A percentile compares a stretch with the other conserved stretches of the same genome.
Conservation (phyloP, 2,797 vertebrate genomes). For the Acrocephalus scirpaceus region DNA sequence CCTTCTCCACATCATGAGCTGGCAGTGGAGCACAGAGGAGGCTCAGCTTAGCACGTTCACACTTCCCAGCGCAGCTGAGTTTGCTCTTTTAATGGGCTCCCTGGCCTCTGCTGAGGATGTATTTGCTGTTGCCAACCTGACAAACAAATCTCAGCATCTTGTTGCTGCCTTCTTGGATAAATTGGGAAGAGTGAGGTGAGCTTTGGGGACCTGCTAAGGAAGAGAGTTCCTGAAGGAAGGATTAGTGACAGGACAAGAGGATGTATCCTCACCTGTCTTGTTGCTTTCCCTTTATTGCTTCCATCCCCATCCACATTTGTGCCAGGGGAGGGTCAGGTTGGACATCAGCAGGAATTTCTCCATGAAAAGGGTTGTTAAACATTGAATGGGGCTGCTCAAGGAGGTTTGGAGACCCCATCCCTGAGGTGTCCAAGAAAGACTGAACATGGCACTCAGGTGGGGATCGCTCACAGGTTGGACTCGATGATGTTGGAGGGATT, state of each 20-base stretch:
- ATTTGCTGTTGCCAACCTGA: conserved; percentile 45
- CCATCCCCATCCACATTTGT: too few relatives aligned
- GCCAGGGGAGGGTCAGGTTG: background rate
- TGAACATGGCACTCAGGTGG: background rate
- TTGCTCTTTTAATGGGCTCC: background rate
- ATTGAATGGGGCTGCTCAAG: background rate
- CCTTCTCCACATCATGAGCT: background rate
- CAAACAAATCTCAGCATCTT: conserved; percentile 1
- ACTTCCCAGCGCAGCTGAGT: background rate
- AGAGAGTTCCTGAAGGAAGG: background rate
- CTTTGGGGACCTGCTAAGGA: background rate
- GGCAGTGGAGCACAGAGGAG: background rate
- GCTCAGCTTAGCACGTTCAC: background rate
- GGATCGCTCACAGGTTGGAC: fast-evolving
- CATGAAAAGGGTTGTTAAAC: background rate
- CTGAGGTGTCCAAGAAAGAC: background rate
- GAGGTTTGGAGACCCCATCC: background rate
- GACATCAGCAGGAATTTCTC: background rate
- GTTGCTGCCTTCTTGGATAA: conserved; percentile 36
- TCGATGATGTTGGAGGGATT: background rate
- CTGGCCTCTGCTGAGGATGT: background rate
- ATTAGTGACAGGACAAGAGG: background rate
- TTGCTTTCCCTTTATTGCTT: too few relatives aligned
- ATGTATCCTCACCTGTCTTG: background rate
- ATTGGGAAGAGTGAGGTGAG: background rate